Base-by-base conservation (phyloP, 2,797 vertebrate species). In the Selene dorsalis region DNA sequence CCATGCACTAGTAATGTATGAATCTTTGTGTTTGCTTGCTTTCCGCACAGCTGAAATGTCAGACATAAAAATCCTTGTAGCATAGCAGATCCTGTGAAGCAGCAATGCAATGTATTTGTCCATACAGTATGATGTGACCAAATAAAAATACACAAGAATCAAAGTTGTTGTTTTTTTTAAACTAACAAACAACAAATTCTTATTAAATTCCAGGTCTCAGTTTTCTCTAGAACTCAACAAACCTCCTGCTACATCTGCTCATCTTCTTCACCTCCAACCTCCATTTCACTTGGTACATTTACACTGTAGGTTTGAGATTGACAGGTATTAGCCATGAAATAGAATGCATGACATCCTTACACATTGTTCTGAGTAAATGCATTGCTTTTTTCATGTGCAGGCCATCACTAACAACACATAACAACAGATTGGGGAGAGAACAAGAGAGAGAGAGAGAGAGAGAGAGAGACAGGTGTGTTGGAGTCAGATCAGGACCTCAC, bases 1-100 rank as follows among this genome's bases (percentile, higher is more conserved):
- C 87, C 63, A 20, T 80, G 67, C 41, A 56, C 24, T 93, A 92
- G 91, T 93, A 91, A 94, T 92, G 83, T 64, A 93, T 90, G 85
- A 92, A 86, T 77, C 83, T 84, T 80, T 60, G 45, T 77, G 67
- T 88, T 74, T 85, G 73, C 89, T 87, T 85, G 76, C 80, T 77
- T 79, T 83, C 63, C 64, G 84, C 79, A 77, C 77, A 79, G 87
- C 85, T 79, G 67, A 93, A 91, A 93, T 92, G 90, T 91, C 89
- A 93, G 82, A 74, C 87, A 83, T 50, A 58, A 76, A 22, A 35
- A 30, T 65, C 63, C 72, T 69, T 53, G 78, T 38, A 57, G 53
- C 69, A 66, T 53, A 81, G 75, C 65, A 63, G 68, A 56, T 39
- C 26, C 53, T 75, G 73, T 79, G 2, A 75, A 69, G 48, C n/a